Conservation (phyloP, 2,888 invertebrate genomes). For the Euclidia mi region DNA sequence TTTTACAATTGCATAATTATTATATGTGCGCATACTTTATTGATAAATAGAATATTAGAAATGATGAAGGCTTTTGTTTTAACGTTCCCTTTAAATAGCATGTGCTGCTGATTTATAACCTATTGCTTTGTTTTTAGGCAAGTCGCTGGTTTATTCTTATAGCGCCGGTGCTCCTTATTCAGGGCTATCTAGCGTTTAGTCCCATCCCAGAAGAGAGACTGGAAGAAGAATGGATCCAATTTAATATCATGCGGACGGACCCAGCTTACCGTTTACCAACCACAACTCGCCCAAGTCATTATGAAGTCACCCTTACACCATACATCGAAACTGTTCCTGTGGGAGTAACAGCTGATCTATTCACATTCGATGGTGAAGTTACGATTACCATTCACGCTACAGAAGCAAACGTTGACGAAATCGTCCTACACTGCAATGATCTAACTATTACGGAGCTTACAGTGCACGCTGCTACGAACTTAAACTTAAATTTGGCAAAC, state of each 20-base stretch:
- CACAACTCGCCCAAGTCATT: constrained; percentile 86
- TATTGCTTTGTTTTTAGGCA: constrained; percentile 58
- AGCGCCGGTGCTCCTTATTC: constrained; percentile 69
- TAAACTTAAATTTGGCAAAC: constrained; percentile 47
- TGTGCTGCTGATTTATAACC: too few relatives aligned
- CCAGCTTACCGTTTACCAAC: constrained; percentile 82
- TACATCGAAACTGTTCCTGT: constrained; percentile 72
- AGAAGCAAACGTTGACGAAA: constrained; percentile 59
- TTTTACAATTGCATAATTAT: too few relatives aligned
- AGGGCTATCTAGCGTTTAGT: constrained; percentile 68
- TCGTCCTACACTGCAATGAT: constrained; percentile 81
- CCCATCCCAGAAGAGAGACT: constrained; percentile 58
- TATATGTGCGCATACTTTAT: too few relatives aligned
- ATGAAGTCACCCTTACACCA: constrained; percentile 87
- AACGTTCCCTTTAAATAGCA: too few relatives aligned
- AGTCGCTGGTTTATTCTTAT: constrained; percentile 71
- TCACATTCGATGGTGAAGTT: constrained; percentile 82
- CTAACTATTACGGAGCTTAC: constrained; percentile 78
- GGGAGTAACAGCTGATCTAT: constrained; percentile 46
- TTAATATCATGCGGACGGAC: constrained; percentile 64
- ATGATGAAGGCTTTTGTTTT: too few relatives aligned
- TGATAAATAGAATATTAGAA: too few relatives aligned
- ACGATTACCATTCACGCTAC: constrained; percentile 68
- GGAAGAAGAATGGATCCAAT: constrained; percentile 79
- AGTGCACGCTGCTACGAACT: constrained; percentile 49